Conservation (phyloP, 2,888 invertebrate genomes). For the Sarcophaga caerulescens region DNA sequence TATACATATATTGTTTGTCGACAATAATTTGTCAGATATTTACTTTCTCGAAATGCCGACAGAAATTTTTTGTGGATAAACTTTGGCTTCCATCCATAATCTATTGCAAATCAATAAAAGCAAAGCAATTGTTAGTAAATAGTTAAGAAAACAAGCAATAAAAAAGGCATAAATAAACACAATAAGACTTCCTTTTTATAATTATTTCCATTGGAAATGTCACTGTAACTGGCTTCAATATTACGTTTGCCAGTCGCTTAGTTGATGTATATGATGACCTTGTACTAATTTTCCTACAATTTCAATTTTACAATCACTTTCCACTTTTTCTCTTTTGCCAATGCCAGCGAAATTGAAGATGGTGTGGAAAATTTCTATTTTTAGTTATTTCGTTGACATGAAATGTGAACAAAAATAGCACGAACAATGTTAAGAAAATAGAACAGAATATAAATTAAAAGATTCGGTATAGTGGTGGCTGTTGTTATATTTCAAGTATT, state of each 20-base stretch:
- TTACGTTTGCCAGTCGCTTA: neutral
- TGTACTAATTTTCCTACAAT: constrained; percentile 17
- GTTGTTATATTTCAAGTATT: neutral
- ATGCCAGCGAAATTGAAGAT: neutral
- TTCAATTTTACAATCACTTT: neutral
- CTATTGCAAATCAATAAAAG: neutral
- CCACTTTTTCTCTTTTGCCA: neutral
- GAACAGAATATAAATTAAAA: neutral
- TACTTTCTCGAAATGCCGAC: too few species aligned
- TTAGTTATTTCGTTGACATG: constrained; percentile 25
- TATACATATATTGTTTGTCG: neutral
- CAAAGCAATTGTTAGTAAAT: too few species aligned
- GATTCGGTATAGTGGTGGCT: neutral
- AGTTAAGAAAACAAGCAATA: neutral
- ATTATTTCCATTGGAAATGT: constrained; percentile 28
- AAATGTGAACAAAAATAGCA: neutral
- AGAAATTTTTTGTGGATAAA: too few species aligned
- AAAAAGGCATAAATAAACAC: neutral
- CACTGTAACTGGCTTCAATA: neutral
- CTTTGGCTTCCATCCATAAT: neutral
- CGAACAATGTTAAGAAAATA: neutral
- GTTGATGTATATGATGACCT: constrained; percentile 18
- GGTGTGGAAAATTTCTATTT: constrained; percentile 32
- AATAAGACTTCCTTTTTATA: neutral
- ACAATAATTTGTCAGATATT: too few species aligned